These are phyloP conservation scores for Antitype chi DNA, from an alignment of 2,888 invertebrate species.

Conservation along the genomic window DNA sequence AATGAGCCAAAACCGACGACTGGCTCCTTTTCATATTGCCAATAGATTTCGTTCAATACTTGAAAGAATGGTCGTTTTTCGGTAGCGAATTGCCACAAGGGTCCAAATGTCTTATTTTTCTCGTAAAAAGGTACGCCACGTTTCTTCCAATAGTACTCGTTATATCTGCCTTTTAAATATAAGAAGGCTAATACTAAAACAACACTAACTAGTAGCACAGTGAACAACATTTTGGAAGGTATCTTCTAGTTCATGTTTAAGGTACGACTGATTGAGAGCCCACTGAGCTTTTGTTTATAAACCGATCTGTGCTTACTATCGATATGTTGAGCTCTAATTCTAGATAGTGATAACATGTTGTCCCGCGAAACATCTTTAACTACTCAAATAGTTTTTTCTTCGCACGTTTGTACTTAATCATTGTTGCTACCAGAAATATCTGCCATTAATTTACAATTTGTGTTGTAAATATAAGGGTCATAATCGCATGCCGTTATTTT, in stretches of 20 bases:
- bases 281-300: background rate
- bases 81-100: slow-evolving; percentile 72
- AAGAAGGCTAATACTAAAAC: too few relatives aligned
- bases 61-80: slow-evolving; percentile 70
- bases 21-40: slow-evolving; percentile 73
- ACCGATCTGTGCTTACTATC: background rate
- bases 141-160: slow-evolving; percentile 78
- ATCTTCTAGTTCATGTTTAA: too few relatives aligned
- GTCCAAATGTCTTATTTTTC: slow-evolving; percentile 72
- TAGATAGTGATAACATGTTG: background rate
- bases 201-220: too few relatives aligned
- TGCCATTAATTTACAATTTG: too few relatives aligned
- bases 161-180: slow-evolving; percentile 62
- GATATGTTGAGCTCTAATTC: background rate
- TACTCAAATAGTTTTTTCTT: too few relatives aligned
- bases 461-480: too few relatives aligned
- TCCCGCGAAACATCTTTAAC: background rate
- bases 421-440: background rate
- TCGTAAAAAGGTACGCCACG: slow-evolving; percentile 74
- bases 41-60: slow-evolving; percentile 73
- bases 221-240: too few relatives aligned
- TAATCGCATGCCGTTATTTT: too few relatives aligned
- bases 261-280: too few relatives aligned
- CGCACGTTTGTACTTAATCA: background rate
- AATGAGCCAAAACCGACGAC: slow-evolving; percentile 74